A percentile compares a stretch with the other conserved stretches of the same genome.
These are phyloP conservation scores for Fregata magnificens DNA, from an alignment of 2,113 vertebrate genomes.

Conservation along the genomic window DNA sequence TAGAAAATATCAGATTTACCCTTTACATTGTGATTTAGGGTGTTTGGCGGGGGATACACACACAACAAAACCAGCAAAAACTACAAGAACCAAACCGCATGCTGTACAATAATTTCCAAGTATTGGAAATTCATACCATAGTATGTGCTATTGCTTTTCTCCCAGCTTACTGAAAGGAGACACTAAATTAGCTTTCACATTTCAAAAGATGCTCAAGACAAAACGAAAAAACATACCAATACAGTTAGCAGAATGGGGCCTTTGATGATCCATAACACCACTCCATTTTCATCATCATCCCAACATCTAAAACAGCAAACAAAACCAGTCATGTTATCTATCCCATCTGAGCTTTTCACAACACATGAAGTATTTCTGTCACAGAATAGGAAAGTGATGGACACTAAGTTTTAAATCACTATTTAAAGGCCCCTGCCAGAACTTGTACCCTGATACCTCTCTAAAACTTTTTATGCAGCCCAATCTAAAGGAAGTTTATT, in stretches of 20 bases:
- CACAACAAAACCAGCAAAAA: neutral
- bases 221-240: conserved; percentile 58
- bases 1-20: neutral
- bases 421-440: neutral
- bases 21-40: neutral
- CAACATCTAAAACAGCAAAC: conserved; percentile 64
- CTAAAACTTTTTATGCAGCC: neutral
- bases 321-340: neutral
- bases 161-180: neutral
- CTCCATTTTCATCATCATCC: conserved; percentile 72
- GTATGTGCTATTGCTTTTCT: neutral
- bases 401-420: neutral
- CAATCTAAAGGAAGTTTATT: neutral
- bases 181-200: neutral
- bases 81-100: neutral
- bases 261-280: conserved; percentile 78
- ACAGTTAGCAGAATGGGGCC: conserved; percentile 74
- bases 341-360: neutral
- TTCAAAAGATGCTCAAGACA: neutral
- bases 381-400: neutral
- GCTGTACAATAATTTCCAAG: neutral
- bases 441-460: neutral
- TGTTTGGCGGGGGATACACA: neutral
- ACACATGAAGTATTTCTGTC: neutral
- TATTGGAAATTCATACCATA: neutral